Base-by-base conservation (phyloP, 37 sponge, comb jelly and placozoan genomes). In the Oscarella lobularis region DNA sequence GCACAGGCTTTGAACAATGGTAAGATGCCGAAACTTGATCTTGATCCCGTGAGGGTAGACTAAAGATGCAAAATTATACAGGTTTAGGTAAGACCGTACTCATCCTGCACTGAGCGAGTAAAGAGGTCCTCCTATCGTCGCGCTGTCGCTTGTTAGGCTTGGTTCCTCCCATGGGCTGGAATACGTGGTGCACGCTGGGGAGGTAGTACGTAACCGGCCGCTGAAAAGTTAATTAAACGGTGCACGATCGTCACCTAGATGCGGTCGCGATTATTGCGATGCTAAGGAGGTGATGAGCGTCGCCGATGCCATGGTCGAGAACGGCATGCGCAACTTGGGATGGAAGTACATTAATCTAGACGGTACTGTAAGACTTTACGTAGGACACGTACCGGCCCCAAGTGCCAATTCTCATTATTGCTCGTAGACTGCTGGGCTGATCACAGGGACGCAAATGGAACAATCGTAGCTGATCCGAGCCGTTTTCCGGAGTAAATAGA, bases 341-440 rank as follows among this genome's bases (percentile, higher is more conserved):
- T 91, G 81, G 39, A 80, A 87, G 67, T 91, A 91, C 81, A 91
- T 91, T 80, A 91, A 91, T 41, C 35, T 91, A 67, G 92, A 91
- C 67, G 87, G 90, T 89, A 60, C 6, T 60, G 2, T 3, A n/a
- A n/a, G n/a, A n/a, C n/a, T n/a, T n/a, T n/a, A n/a, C n/a, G n/a
- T n/a, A n/a, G n/a, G n/a, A 68, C 71, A 68, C 31, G 71, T 5
- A 68, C 71, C 60, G 20, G 9, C 9, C 60, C 60, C 60, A 48
- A 27, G 14, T 27, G 14, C 9, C 60, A 48, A 48, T 20, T 48
- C 60, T 27, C 60, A 27, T 48, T 48, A 27, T 48, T 48, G 14
- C 9, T 48, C 14, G 9, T 40, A 85, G 91, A 90, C 72, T 90
- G 91, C 37, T 90, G 91, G 91, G 91, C 87, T 9, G 91, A 90